Evolutionary conservation across 2,797 vertebrate species (phyloP).

Genomic region (Lycodopsis pacificus): DNA sequence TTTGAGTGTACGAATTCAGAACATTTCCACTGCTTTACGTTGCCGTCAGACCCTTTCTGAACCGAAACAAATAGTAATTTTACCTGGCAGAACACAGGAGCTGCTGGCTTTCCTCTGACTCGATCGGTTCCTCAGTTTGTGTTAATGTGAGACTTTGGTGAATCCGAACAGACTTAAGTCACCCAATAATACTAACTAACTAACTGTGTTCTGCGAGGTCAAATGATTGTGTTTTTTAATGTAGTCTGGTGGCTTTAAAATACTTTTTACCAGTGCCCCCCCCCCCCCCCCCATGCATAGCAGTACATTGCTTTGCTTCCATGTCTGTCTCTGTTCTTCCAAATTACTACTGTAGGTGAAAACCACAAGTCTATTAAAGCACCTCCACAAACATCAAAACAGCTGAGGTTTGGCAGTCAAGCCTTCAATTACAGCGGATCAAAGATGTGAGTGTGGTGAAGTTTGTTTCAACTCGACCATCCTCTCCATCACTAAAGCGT

Average conservation of each 20-base stretch:
- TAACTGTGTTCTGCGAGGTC: no score
- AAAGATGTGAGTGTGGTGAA: neutral
- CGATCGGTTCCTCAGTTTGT: neutral
- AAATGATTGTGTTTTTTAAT: neutral
- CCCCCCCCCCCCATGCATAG: no score
- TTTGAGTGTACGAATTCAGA: neutral
- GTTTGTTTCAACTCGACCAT: slow-evolving; percentile 1
- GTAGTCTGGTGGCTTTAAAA: neutral
- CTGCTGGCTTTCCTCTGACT: neutral
- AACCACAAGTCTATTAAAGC: neutral
- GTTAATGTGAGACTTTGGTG: no score
- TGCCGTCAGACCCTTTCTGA: neutral
- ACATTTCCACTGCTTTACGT: neutral
- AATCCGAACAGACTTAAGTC: neutral
- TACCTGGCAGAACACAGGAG: neutral
- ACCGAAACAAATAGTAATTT: neutral
- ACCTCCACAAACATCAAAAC: neutral
- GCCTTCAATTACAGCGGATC: neutral
- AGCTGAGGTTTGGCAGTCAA: neutral
- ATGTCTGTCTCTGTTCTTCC: no score
- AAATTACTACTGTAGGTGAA: neutral
- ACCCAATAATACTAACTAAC: neutral
- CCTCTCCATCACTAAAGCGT: slow-evolving; percentile 3
- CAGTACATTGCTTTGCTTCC: no score
- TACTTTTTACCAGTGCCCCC: no score